Evolutionary conservation across 2,113 vertebrate species (phyloP), one percentile per base, ranked within the genome.

Genomic region (Xerus inauris): DNA sequence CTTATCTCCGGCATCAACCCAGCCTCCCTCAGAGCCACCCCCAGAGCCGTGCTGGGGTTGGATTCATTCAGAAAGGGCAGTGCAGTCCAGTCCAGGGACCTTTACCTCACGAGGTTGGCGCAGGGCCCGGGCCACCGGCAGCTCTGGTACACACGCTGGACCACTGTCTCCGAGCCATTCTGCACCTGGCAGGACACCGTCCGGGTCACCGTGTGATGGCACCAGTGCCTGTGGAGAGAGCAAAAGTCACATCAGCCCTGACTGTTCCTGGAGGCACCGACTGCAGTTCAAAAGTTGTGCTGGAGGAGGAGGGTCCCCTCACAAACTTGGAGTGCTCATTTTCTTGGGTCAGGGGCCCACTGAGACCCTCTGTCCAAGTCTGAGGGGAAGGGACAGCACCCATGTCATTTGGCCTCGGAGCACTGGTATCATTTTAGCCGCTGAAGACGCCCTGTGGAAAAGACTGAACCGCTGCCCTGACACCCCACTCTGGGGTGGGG

Each of bases 61-160:
- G 77, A n/a, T 16, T 42, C 64, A 47, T 14, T 38, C 65, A 67
- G 54, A 79, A 71, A 59, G 54, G 42, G 64, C 82, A 42, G 38
- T 71, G 45, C 35, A 2, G 42, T 19, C n/a, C 76, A 85, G 45
- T 79, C 91, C 8, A 20, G 51, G 26, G 77, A 82, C 94, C 97
- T 94, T 98, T 99, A 99, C 99, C 99, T 99, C 98, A 99, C 99
- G 94, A 99, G 98, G 98, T 99, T 99, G 97, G 99, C 97, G 76
- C 99, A 99, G 71, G 99, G 99, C 97, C 99, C 99, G 0, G 99
- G 99, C 99, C 99, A 99, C 24, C 99, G 98, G 98, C 99, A 99
- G 97, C 99, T 99, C 98, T 99, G 99, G 93, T 99, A 99, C 92
- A 99, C 99, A 67, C 99, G 98, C 98, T 99, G 99, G 97, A 99